phyloP scores from a whole-genome alignment of 2,797 vertebrate genomes.

The Schizopygopsis pylzovi region DNA sequence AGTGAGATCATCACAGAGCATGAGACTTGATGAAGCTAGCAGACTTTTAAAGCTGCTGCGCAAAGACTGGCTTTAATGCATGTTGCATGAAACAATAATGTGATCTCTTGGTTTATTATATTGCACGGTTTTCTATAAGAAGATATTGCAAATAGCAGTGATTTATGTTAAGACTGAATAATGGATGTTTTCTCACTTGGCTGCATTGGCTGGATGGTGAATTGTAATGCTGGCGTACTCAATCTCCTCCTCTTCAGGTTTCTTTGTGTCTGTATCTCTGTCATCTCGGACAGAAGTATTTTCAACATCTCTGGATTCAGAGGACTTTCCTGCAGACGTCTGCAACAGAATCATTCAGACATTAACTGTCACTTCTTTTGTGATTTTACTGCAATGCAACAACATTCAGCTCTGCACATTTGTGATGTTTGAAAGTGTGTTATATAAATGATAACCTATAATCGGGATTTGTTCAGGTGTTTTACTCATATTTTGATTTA shows the following conservation, averaged over 20 bases:
- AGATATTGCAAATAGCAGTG: background rate
- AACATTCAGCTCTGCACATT: too few species aligned
- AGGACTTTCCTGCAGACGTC: background rate
- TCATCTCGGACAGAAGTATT: too few species aligned
- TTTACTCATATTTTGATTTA: too few species aligned
- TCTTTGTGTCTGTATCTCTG: background rate
- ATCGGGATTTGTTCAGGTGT: too few species aligned
- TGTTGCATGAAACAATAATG: too few species aligned
- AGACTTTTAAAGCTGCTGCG: background rate
- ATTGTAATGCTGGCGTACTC: constrained; percentile 26
- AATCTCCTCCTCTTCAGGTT: constrained; percentile 4
- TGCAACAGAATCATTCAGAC: background rate
- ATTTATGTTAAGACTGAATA: background rate
- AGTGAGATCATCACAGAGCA: background rate
- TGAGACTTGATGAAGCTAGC: background rate
- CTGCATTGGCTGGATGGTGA: background rate
- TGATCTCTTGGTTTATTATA: too few species aligned
- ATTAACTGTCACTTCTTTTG: too few species aligned
- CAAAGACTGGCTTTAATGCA: too few species aligned
- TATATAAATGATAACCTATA: too few species aligned
- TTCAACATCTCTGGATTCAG: background rate
- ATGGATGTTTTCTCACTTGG: background rate
- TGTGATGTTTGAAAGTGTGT: too few species aligned
- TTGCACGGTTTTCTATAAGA: background rate
- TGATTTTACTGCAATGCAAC: too few species aligned